phyloP scores from a whole-genome alignment of 1,140 invertebrate genomes.

The Probaryconus sp. region DNA sequence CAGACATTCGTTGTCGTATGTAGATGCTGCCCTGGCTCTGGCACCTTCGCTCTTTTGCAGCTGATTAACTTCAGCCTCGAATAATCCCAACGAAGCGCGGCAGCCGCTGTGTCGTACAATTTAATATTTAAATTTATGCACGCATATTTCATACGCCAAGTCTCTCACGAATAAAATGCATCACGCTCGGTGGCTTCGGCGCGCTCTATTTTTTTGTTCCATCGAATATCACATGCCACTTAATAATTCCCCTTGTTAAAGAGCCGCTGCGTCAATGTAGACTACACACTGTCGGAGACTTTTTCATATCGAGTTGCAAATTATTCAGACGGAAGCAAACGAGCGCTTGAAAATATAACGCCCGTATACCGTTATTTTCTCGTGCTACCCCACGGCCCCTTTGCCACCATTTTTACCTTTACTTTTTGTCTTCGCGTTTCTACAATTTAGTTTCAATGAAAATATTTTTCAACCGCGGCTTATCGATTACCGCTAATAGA shows the following conservation, averaged over 20 bases:
- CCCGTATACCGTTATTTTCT: too few relatives aligned
- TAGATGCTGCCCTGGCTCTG: constrained; percentile 50
- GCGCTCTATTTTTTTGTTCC: constrained; percentile 42
- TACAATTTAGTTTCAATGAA: too few relatives aligned
- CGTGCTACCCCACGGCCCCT: too few relatives aligned
- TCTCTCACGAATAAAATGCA: constrained; percentile 55
- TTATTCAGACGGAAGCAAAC: constrained; percentile 42
- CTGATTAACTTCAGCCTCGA: constrained; percentile 61
- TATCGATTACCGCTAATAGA: too few relatives aligned
- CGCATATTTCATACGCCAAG: constrained; percentile 57
- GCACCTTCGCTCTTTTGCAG: constrained; percentile 61
- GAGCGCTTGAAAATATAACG: constrained; percentile 21
- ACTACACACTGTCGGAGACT: constrained; percentile 15
- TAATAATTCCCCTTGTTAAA: constrained; percentile 48
- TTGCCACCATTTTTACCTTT: constrained; percentile 7
- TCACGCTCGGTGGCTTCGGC: constrained; percentile 47
- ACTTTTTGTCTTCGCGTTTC: constrained; percentile 10
- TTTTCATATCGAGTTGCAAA: constrained; percentile 44
- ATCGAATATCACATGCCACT: constrained; percentile 39
- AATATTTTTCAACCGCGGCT: too few relatives aligned
- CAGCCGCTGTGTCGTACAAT: constrained; percentile 55
- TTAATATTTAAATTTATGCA: constrained; percentile 62
- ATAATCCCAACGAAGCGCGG: constrained; percentile 49
- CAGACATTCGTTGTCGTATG: constrained; percentile 49
- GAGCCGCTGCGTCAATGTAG: constrained; percentile 20